Percentiles rank a stretch among this genome's conserved stretches.
Conservation (phyloP, 2,113 vertebrate species). For the Mystacornis crossleyi region DNA sequence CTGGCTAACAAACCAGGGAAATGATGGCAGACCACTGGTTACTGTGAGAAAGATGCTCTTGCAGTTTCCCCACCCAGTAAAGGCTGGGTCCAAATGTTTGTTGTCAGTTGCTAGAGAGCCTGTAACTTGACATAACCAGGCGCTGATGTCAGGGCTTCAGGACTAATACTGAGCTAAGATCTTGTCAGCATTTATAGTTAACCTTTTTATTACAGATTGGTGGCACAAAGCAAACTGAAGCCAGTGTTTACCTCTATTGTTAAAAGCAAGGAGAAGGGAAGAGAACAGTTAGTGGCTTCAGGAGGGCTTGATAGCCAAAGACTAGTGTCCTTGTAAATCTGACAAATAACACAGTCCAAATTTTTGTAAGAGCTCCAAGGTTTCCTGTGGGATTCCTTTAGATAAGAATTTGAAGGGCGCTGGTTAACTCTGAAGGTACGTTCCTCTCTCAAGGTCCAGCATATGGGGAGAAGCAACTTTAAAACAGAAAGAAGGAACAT, state of each 20-base stretch:
- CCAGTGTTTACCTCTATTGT: not conserved
- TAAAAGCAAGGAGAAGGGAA: not conserved
- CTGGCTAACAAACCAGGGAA: not conserved
- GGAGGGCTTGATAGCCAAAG: constrained; percentile 40
- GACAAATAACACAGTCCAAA: constrained; percentile 56
- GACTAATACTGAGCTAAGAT: not conserved
- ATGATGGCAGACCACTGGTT: not conserved
- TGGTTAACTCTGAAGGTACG: constrained; percentile 48
- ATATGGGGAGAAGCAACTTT: not conserved
- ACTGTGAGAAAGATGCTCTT: not conserved
- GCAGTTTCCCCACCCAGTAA: not conserved
- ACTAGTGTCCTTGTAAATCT: constrained; percentile 58
- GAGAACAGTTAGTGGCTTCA: not conserved
- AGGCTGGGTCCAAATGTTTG: constrained; percentile 32
- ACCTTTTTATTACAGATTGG: not conserved
- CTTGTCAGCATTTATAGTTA: constrained; percentile 18
- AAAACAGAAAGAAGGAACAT: not conserved
- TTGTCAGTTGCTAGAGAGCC: constrained; percentile 47
- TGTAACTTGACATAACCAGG: constrained; percentile 28
- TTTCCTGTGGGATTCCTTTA: constrained; percentile 63
- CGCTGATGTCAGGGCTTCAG: constrained; percentile 33
- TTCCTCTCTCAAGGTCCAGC: constrained; percentile 31
- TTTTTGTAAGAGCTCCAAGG: constrained; percentile 66
- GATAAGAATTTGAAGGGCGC: constrained; percentile 64
- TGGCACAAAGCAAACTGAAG: not conserved